phyloP scores from a whole-genome alignment of 2,113 vertebrate species.

The Tetrax tetrax region DNA sequence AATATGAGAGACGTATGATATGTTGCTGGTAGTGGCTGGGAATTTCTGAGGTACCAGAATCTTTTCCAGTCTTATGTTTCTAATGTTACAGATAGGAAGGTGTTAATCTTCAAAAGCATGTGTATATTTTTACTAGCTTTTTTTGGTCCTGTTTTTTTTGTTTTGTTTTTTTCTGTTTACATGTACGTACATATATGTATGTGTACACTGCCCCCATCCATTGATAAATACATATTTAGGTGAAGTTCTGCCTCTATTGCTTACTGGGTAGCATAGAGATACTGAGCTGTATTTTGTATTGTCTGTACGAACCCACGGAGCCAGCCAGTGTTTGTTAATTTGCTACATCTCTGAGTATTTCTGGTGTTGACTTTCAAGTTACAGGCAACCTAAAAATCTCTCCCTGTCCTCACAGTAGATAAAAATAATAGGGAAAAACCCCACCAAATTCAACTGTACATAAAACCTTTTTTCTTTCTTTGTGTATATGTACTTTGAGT shows the following conservation, averaged over 20 bases:
- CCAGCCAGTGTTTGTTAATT: background rate
- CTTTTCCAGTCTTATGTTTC: background rate
- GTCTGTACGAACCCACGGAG: background rate
- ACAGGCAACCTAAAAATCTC: background rate
- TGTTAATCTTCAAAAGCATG: background rate
- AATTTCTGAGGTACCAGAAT: background rate
- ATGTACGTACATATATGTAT: background rate
- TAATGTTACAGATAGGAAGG: background rate
- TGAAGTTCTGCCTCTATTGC: background rate
- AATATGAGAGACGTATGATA: rapidly evolving
- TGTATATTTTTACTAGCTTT: background rate
- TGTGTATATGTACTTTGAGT: background rate
- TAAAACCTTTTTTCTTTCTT: background rate
- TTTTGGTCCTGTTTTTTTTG: background rate
- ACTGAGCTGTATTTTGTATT: background rate
- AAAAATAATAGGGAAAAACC: background rate
- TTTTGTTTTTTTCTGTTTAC: background rate
- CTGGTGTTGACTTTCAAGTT: background rate
- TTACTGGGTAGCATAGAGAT: background rate
- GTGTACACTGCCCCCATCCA: background rate
- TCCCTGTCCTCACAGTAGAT: background rate
- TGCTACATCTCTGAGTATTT: background rate
- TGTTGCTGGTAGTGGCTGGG: background rate
- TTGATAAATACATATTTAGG: background rate
- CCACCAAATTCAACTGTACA: background rate